Evolutionary conservation across 1,140 invertebrate genomes (phyloP).

Genomic region (Drosophila watanabei): DNA sequence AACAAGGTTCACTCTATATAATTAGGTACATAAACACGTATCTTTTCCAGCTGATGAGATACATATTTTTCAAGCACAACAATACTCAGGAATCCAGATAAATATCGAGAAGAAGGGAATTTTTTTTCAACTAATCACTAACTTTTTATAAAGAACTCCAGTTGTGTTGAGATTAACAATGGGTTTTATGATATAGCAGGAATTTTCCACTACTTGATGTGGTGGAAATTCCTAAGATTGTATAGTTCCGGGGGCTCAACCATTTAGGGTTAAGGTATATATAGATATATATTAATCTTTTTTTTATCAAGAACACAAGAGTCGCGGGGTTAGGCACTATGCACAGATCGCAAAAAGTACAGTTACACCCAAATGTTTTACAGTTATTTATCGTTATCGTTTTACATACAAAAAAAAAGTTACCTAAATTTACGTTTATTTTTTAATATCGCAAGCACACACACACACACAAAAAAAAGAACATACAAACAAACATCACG

Average conservation of each 20-base stretch:
- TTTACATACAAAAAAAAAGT: slow-evolving; percentile 36
- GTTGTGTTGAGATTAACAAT: neutral
- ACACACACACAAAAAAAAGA: slow-evolving; percentile 38
- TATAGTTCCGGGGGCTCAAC: slow-evolving; percentile 6
- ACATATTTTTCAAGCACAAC: neutral
- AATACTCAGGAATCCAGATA: slow-evolving; percentile 2
- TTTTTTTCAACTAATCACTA: neutral
- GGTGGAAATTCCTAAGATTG: neutral
- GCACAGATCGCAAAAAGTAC: slow-evolving; percentile 50
- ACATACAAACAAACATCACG: slow-evolving; percentile 53
- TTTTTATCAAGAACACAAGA: slow-evolving; percentile 19
- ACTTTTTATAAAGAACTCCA: neutral
- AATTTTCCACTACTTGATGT: neutral
- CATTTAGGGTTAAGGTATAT: slow-evolving; percentile 21
- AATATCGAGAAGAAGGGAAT: neutral
- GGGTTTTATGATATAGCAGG: neutral
- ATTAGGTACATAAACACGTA: slow-evolving; percentile 22
- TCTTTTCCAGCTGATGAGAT: slow-evolving; percentile 8
- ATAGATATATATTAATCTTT: neutral
- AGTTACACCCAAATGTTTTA: slow-evolving; percentile 39
- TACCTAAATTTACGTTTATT: slow-evolving; percentile 23
- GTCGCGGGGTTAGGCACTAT: slow-evolving; percentile 45
- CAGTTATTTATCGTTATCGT: slow-evolving; percentile 37
- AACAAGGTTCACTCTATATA: neutral
- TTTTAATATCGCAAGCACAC: slow-evolving; percentile 23